Evolutionary conservation across 2,113 vertebrate species (phyloP).

Genomic region (Eira barbara): DNA sequence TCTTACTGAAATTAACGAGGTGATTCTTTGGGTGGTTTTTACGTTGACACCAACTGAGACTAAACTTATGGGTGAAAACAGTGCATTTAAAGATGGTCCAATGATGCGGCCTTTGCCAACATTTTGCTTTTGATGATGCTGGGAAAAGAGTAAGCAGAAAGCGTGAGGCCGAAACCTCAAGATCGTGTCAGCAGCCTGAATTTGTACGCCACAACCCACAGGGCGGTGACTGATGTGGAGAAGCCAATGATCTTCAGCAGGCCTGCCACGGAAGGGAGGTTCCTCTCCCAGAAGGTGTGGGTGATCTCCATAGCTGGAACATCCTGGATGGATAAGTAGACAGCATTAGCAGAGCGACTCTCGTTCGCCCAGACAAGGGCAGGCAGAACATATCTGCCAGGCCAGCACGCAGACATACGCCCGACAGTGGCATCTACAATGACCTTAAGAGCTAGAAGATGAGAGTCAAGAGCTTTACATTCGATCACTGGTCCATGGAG

Average conservation of each 20-base stretch:
- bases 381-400: not conserved
- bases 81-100: constrained; percentile 60
- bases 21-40: constrained; percentile 28
- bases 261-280: constrained; percentile 89
- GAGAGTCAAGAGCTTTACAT: not conserved
- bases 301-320: constrained; percentile 87
- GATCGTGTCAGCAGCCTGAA: constrained; percentile 81
- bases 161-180: not conserved
- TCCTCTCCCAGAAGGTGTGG: constrained; percentile 92
- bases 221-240: constrained; percentile 79
- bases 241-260: constrained; percentile 87
- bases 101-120: constrained; percentile 40
- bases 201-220: constrained; percentile 83
- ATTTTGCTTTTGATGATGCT: constrained; percentile 40
- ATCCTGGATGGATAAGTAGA: constrained; percentile 84
- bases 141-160: constrained; percentile 26
- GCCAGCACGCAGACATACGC: not conserved
- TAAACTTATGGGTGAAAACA: constrained; percentile 61
- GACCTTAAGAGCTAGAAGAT: not conserved
- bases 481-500: not conserved
- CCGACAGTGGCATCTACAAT: not conserved
- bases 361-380: not conserved
- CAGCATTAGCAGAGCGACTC: not conserved
- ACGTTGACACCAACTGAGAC: constrained; percentile 38
- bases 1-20: constrained; percentile 35